Evolutionary conservation across 2,888 invertebrate genomes (phyloP), one percentile per base, ranked within the genome.

Genomic region (Drosophila helvetica): DNA sequence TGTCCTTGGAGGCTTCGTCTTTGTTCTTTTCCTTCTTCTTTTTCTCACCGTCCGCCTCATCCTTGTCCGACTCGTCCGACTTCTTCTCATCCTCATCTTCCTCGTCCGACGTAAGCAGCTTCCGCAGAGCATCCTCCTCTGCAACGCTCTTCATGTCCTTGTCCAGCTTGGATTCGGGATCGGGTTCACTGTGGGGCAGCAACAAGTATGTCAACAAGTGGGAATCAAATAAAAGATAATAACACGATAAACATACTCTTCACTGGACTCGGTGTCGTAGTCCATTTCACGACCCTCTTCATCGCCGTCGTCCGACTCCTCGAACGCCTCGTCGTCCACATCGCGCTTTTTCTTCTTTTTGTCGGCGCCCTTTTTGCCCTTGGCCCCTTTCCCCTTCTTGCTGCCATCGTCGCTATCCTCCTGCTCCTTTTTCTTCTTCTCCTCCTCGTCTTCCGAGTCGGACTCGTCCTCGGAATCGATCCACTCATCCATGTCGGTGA

Each of bases 251-350:
- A 78, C 85, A 67, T 89, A 94, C 95, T 94, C 95, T 74, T 95
- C 95, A 0, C 96, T 96, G 0, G 96, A 96, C 90, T 97, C 97
- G 0, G 97, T 97, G 89, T 98, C 98, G 89, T 99, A 99, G 92
- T 99, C 99, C 79, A 96, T 94, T 93, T 99, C 99, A 58, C 97
- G 92, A 0, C 98, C 98, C 92, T 99, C 99, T 87, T 97, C 98
- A 91, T 99, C 98, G 0, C 98, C 98, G 91, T 99, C 98, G 91
- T 99, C 99, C 77, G 98, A 98, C 89, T 99, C 99, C 91, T 99
- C 98, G 61, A 96, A 94, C 0, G 98, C 98, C 90, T 98, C 98
- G 78, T 96, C 96, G 73, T 98, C 96, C 0, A 96, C 95, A 74
- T 95, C 96, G 62, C 95, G 95, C 88, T 96, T 96, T 89, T 96